Evolutionary conservation across 2,888 invertebrate genomes (phyloP).

Genomic region (Anodontia alba): DNA sequence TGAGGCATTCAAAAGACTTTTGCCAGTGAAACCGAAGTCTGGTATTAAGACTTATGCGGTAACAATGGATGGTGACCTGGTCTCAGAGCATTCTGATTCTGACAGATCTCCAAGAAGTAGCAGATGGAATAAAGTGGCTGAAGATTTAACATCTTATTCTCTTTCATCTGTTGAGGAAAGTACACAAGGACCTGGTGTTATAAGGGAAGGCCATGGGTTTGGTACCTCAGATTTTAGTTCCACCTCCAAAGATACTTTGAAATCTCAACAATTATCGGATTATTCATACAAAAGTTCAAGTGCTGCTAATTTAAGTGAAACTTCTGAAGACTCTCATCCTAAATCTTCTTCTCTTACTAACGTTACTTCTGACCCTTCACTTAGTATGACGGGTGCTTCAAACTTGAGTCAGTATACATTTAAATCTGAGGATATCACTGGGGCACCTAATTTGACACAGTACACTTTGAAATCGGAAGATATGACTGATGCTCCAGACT

Average conservation of each 20-base stretch:
- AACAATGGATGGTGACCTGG: constrained; percentile 50
- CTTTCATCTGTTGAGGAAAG: constrained; percentile 19
- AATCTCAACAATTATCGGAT: constrained; percentile 34
- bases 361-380: constrained; percentile 52
- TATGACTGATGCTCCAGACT: background rate
- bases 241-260: constrained; percentile 20
- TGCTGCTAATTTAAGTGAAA: constrained; percentile 19
- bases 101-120: constrained; percentile 21
- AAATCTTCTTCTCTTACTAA: constrained; percentile 61
- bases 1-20: constrained; percentile 45
- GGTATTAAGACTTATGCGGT: constrained; percentile 56
- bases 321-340: constrained; percentile 51
- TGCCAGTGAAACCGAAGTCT: constrained; percentile 21
- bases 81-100: constrained; percentile 55
- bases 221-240: constrained; percentile 27
- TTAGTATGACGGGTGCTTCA: constrained; percentile 39
- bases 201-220: no score
- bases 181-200: background rate
- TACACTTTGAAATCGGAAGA: constrained; percentile 45
- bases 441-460: constrained; percentile 50
- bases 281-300: constrained; percentile 47
- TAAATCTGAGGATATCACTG: constrained; percentile 29
- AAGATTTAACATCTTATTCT: constrained; percentile 27
- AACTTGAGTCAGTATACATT: constrained; percentile 57
- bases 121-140: background rate